phyloP scores from a whole-genome alignment of 1,140 invertebrate species.

The Plutomurus gul region DNA sequence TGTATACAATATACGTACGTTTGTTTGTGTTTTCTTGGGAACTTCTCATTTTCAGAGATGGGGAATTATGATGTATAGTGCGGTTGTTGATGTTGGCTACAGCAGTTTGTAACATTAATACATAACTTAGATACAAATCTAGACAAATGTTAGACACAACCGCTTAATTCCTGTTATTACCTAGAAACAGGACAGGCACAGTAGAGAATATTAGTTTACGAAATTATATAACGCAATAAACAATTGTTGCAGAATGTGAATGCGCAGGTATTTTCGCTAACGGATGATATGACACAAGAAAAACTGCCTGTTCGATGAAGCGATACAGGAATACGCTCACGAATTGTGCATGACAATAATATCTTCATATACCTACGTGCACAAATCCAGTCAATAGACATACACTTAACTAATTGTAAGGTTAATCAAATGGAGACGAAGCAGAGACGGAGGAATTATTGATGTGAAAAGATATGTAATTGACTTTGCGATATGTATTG shows the following conservation, averaged over 20 bases:
- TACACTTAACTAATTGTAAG: too few species aligned
- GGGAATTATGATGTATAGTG: not conserved
- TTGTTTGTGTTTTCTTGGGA: not conserved
- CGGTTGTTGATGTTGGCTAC: not conserved
- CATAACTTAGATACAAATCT: not conserved
- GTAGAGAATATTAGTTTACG: not conserved
- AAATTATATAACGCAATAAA: not conserved
- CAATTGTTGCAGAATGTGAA: not conserved
- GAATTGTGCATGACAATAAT: not conserved
- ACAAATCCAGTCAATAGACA: not conserved
- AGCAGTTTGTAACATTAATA: not conserved
- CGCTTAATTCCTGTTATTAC: constrained; percentile 3
- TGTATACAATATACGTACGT: not conserved
- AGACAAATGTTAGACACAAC: not conserved
- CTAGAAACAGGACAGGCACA: not conserved
- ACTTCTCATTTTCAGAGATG: not conserved
- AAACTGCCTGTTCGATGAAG: not conserved
- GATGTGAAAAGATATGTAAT: too few species aligned
- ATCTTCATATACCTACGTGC: not conserved
- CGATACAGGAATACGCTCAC: not conserved
- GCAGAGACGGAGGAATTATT: too few species aligned
- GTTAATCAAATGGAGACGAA: not conserved
- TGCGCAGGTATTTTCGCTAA: not conserved
- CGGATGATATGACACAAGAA: not conserved
- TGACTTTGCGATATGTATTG: too few species aligned